Percentiles rank a stretch among this genome's conserved stretches.
phyloP scores from a whole-genome alignment of 1,140 invertebrate genomes.

The Rhopalosiphum padi region DNA sequence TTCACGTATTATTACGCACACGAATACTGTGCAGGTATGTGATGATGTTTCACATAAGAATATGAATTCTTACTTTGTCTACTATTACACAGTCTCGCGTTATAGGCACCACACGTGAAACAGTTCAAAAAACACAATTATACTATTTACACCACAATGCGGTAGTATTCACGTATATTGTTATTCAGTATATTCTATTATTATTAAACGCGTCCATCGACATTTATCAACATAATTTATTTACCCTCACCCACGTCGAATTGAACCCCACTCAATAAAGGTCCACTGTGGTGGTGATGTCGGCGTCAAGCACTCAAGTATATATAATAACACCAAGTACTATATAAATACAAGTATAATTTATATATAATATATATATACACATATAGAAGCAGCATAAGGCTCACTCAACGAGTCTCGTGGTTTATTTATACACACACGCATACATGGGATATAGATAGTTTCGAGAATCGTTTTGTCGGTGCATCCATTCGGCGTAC shows the following conservation, averaged over 20 bases:
- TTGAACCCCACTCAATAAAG: not conserved
- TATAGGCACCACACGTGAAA: not conserved
- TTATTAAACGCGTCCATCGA: not conserved
- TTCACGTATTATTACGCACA: not conserved
- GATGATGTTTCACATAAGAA: not conserved
- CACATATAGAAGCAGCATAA: not conserved
- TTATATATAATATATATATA: not conserved
- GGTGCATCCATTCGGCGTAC: not conserved
- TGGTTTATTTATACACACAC: not conserved
- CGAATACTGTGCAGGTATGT: not conserved
- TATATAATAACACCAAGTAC: not conserved
- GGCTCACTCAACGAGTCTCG: not conserved
- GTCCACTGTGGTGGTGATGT: not conserved
- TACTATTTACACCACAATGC: not conserved
- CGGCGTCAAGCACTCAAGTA: not conserved
- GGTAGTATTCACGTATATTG: not conserved
- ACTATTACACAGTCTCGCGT: not conserved
- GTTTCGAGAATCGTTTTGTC: not conserved
- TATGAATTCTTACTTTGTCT: not conserved
- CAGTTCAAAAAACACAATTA: not conserved
- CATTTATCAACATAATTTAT: not conserved
- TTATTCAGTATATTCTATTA: not conserved
- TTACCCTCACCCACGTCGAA: not conserved
- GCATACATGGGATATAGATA: not conserved
- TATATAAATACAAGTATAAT: not conserved